Evolutionary conservation across 2,797 vertebrate genomes (phyloP), one percentile per base, ranked within the genome.

Genomic region (Fringilla coelebs): DNA sequence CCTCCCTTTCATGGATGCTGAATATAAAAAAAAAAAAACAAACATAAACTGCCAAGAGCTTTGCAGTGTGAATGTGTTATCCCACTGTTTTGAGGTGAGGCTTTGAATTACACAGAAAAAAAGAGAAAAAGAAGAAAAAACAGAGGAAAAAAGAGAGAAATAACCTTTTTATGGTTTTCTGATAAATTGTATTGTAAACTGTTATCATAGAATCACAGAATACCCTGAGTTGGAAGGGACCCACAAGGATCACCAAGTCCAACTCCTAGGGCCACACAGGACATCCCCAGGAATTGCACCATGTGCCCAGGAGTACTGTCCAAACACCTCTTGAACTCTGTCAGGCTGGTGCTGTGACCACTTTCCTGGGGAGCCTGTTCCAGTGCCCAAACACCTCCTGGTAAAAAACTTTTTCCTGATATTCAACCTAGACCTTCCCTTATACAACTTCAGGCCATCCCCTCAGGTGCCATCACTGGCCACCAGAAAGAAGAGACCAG

Each of bases 181-280:
- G 17, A 43, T 57, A 58, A 57, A n/a, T 29, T 81, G 43, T 74
- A 24, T 11, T 19, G 7, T 36, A 28, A 72, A 60, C 12, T 20
- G 11, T 40, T 52, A 46, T 40, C 65, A 26, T 10, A 25, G 11
- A 43, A 49, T 38, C 28, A 38, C 24, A 38, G 7, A 51, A 77
- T 46, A 58, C 9, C 7, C 14, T 65, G 45, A 46, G 38, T 16
- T 71, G 13, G 38, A 52, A 83, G n/a, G 25, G 8, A 45, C 6
- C 9, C 57, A 63, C 20, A 45, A 32, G 17, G 29, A 58, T 58
- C 24, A 18, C 20, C 13, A 2, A 45, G 21, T 32, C 5, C 38
- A 62, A 0, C 24, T 38, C 29, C 29, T 34, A 20, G 1, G 1
- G 0, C 24, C 22, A 9, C 10, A 4, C 6, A 58, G 15, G 31